These are phyloP conservation scores for Mola mola DNA, from an alignment of 2,113 vertebrate species.

Conservation along the genomic window DNA sequence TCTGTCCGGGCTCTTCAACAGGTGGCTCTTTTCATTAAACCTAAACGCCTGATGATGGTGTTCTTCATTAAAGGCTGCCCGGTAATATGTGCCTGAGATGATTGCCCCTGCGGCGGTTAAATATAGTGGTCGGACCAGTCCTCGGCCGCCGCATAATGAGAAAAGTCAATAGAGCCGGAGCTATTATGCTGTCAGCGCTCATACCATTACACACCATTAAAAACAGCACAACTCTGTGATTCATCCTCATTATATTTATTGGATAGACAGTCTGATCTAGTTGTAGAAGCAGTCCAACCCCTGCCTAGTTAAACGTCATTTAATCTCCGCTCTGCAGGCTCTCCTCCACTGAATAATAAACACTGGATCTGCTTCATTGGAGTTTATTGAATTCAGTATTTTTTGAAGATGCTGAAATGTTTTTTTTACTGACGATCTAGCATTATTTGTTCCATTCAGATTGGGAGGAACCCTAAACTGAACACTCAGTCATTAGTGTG, in stretches of 20 bases:
- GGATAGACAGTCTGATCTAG: constrained; percentile 66
- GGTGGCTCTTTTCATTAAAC: constrained; percentile 83
- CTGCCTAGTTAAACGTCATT: constrained; percentile 46
- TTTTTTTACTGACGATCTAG: too few species aligned
- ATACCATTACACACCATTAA: constrained; percentile 79
- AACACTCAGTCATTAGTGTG: too few species aligned
- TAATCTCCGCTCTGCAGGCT: neutral
- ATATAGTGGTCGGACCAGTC: constrained; percentile 72
- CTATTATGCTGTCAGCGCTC: constrained; percentile 84
- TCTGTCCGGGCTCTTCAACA: constrained; percentile 49
- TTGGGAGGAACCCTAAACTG: too few species aligned
- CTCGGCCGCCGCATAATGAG: constrained; percentile 70
- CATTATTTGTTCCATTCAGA: too few species aligned
- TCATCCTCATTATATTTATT: constrained; percentile 85
- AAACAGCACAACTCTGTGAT: constrained; percentile 72
- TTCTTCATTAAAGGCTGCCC: constrained; percentile 79
- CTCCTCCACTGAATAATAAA: constrained; percentile 4
- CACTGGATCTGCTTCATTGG: neutral
- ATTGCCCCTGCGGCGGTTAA: constrained; percentile 69
- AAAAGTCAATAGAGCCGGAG: constrained; percentile 64
- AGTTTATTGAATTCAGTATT: too few species aligned
- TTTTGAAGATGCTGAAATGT: too few species aligned
- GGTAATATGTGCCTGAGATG: constrained; percentile 73
- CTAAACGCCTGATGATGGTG: constrained; percentile 73
- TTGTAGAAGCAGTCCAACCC: constrained; percentile 51